A percentile compares a stretch with the other conserved stretches of the same genome.
phyloP scores from a whole-genome alignment of 1,140 invertebrate genomes.

The Chymomyza costata region DNA sequence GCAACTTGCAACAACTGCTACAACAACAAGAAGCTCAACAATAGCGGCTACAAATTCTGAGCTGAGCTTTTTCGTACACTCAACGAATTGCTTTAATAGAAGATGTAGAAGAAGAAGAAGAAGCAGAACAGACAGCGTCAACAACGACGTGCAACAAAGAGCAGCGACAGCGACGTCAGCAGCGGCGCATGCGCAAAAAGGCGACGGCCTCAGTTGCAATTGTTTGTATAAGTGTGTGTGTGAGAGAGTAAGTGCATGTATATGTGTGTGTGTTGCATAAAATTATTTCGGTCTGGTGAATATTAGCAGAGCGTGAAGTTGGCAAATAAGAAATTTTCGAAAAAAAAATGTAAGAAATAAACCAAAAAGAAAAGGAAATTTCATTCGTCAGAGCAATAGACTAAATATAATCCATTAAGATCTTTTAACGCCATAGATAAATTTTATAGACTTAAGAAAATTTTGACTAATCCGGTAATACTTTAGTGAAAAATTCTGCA shows the following conservation, averaged over 20 bases:
- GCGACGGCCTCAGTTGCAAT: slow-evolving; percentile 34
- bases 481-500: no score
- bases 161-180: slow-evolving; percentile 6
- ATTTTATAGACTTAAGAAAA: no score
- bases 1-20: slow-evolving; percentile 61
- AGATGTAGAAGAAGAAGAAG: slow-evolving; percentile 19
- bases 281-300: slow-evolving; percentile 75
- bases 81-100: slow-evolving; percentile 45
- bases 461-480: no score
- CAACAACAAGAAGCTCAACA: slow-evolving; percentile 21
- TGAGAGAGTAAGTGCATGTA: slow-evolving; percentile 20
- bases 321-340: slow-evolving; percentile 72
- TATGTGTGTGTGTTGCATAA: slow-evolving; percentile 71
- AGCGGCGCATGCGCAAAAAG: slow-evolving; percentile 52
- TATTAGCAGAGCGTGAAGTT: slow-evolving; percentile 75
- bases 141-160: no score
- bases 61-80: slow-evolving; percentile 57
- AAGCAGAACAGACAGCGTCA: slow-evolving; percentile 26
- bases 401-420: no score
- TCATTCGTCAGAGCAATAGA: no score
- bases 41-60: slow-evolving; percentile 49
- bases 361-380: slow-evolving; percentile 40
- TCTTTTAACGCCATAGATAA: no score
- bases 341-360: slow-evolving; percentile 34
- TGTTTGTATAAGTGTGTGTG: slow-evolving; percentile 4